These are phyloP conservation scores for Limnodromus scolopaceus DNA, from an alignment of 2,797 vertebrate species.

Conservation along the genomic window DNA sequence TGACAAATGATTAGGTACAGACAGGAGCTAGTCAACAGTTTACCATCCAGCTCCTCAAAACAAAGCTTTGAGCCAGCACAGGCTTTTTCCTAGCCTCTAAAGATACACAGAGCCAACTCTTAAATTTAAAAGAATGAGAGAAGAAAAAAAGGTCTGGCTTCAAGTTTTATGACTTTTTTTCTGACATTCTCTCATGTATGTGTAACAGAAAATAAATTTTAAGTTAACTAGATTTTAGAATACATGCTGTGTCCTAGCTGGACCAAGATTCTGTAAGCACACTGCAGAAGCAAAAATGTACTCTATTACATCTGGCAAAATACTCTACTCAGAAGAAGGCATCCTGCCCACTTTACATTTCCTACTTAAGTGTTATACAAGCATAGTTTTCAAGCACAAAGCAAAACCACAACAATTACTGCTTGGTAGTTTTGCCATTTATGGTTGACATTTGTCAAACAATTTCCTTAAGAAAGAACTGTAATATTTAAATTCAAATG, in stretches of 20 bases:
- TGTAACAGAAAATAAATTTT: not conserved
- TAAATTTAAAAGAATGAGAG: not conserved
- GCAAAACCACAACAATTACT: not conserved
- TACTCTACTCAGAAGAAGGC: not conserved
- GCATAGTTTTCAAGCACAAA: not conserved
- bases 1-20: not conserved
- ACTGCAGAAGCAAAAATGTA: not conserved
- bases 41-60: not conserved
- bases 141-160: not conserved
- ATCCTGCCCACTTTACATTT: not conserved
- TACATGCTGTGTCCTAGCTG: not conserved
- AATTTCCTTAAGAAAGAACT: not conserved
- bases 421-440: not conserved
- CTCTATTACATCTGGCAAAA: not conserved
- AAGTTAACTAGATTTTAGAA: not conserved
- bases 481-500: not conserved
- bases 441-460: not conserved
- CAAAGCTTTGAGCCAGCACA: not conserved
- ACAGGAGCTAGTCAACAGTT: not conserved
- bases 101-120: not conserved
- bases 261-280: not conserved
- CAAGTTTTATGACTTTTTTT: not conserved
- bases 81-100: not conserved
- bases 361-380: not conserved
- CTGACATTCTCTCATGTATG: not conserved